Conservation (phyloP, 2,797 vertebrate species). For the Eospalax fontanierii region DNA sequence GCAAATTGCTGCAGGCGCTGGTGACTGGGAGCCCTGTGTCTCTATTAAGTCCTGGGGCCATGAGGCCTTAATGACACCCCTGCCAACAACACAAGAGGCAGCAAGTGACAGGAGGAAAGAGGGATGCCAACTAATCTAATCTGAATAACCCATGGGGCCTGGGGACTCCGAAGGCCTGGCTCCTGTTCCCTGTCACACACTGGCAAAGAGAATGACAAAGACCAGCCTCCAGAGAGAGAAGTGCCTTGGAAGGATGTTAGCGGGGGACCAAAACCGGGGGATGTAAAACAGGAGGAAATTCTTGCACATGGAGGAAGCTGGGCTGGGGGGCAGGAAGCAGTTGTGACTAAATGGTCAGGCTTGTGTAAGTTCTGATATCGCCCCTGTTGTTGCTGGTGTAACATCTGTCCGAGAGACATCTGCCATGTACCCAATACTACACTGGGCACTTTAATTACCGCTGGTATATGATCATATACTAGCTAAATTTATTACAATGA, state of each 20-base stretch:
- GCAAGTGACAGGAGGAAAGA: constrained; percentile 58
- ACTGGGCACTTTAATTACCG: background rate
- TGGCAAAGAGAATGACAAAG: background rate
- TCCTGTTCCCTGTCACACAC: constrained; percentile 27
- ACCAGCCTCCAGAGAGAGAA: constrained; percentile 58
- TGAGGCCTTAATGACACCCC: constrained; percentile 71
- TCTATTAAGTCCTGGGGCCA: constrained; percentile 63
- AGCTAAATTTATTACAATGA: background rate
- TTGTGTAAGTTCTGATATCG: background rate
- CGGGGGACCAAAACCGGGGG: background rate
- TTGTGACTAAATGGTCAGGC: accelerated
- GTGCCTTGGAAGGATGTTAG: background rate
- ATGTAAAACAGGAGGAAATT: background rate
- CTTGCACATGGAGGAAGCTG: background rate
- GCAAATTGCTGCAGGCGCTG: constrained; percentile 55
- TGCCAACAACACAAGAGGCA: constrained; percentile 57
- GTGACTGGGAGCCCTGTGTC: constrained; percentile 44
- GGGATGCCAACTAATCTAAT: constrained; percentile 67
- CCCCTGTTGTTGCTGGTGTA: accelerated
- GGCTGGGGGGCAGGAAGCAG: background rate
- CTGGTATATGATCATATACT: background rate
- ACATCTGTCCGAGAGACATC: accelerated
- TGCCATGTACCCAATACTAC: background rate
- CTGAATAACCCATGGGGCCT: constrained; percentile 30
- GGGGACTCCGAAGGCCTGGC: background rate